Base-by-base conservation (phyloP, 2,888 invertebrate genomes). In the Campoplex nolae region DNA sequence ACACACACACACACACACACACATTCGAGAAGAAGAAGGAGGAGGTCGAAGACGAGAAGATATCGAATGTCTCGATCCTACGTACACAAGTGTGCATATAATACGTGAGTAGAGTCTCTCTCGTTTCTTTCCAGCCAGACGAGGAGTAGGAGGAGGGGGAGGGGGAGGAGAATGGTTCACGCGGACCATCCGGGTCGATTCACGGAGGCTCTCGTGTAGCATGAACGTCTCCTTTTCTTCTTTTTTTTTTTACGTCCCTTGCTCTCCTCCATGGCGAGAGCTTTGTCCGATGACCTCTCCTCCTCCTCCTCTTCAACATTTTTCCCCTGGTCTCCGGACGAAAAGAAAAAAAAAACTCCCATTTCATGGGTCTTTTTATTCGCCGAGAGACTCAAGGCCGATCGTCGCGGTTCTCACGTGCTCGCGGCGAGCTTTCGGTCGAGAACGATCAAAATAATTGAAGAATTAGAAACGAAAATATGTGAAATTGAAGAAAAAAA, bases 161-260 rank as follows among this genome's bases (percentile, higher is more conserved):
- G 4, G 67, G 48, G 78, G 82, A 62, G 28, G 58, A 76, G 65
- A 65, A 73, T 73, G 65, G 79, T 74, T 83, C 78, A 38, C 45
- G 78, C 84, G 80, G 67, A 83, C 84, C 82, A 82, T 84, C 81
- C 87, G 84, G 78, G 78, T 87, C 87, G 87, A 84, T 78, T 87
- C 81, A 67, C 76, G 67, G 48, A 74, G 70, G 77, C 78, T 58
- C 78, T 58, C 68, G 76, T 68, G 54, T 58, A 38, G 73, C 74
- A 71, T 78, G 42, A 35, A 58, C 28, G 38, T 38, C 38, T 6
- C 38, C 38, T 56, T 71, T 68, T 62, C 74, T 56, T 38, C 38
- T 23, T 23, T 23, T 23, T 23, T 38, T 38, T 38, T 38, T 67
- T 54, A 56, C 65, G 38, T 73, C 45, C 35, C 70, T 68, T 54